A percentile compares a stretch with the other conserved stretches of the same genome.
phyloP scores from a whole-genome alignment of 2,888 invertebrate species.

The Archips xylosteana region DNA sequence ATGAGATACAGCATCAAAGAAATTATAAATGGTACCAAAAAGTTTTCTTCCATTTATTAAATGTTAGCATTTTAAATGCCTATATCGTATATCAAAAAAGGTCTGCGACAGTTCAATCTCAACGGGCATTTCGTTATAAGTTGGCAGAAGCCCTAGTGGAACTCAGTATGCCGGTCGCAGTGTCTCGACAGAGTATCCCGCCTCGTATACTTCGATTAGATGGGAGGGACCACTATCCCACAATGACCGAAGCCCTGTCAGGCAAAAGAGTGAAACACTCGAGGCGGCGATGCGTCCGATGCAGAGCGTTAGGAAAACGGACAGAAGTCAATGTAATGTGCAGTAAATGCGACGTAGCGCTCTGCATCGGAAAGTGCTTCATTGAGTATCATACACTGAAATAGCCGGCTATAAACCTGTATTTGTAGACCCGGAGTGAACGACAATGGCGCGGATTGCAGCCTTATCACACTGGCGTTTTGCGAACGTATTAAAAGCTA shows the following conservation, averaged over 20 bases:
- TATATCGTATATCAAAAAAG: conserved; percentile 24
- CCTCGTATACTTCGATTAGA: not conserved
- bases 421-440: too few species aligned
- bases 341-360: conserved; percentile 5
- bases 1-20: conserved; percentile 44
- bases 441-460: too few species aligned
- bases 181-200: conserved; percentile 2
- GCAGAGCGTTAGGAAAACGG: conserved; percentile 6
- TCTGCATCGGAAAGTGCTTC: conserved; percentile 18
- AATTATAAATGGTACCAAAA: conserved; percentile 46
- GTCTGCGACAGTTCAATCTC: not conserved
- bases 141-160: conserved; percentile 8
- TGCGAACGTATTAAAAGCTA: too few species aligned
- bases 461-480: too few species aligned
- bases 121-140: conserved; percentile 8
- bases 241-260: not conserved
- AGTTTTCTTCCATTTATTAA: conserved; percentile 42
- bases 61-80: conserved; percentile 38
- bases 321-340: conserved; percentile 9
- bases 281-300: conserved; percentile 14
- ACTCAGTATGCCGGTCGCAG: not conserved
- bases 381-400: too few species aligned
- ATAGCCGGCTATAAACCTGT: too few species aligned
- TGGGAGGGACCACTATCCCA: conserved; percentile 5
- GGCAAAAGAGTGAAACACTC: not conserved